Percentiles rank a stretch among this genome's conserved stretches.
Evolutionary conservation across 2,113 vertebrate species (phyloP).

Genomic region (Heptranchias perlo): DNA sequence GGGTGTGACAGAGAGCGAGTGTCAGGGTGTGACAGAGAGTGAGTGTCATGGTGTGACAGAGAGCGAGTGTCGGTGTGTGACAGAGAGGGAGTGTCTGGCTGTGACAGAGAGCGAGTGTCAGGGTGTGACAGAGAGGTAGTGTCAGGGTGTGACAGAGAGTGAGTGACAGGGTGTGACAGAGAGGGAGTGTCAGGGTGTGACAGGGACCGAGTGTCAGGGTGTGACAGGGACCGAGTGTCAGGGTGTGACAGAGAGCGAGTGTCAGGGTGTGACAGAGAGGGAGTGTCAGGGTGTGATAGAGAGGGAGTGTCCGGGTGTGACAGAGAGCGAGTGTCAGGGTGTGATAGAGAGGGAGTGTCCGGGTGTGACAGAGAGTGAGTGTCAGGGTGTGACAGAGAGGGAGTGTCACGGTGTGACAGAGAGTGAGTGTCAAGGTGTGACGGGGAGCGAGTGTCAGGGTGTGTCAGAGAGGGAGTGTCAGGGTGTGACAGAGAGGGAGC

Average conservation of each 20-base stretch:
- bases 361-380: background rate
- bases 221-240: background rate
- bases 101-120: background rate
- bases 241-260: background rate
- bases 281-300: background rate
- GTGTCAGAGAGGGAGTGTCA: background rate
- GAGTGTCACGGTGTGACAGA: no score
- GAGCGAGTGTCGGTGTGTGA: background rate
- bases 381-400: background rate
- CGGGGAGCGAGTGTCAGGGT: no score
- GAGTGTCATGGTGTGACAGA: conserved; percentile 53
- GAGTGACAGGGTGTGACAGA: background rate
- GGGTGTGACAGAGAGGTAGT: background rate
- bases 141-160: background rate
- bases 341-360: no score
- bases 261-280: background rate
- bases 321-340: background rate
- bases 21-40: background rate
- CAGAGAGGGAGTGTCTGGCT: background rate
- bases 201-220: no score
- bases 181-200: background rate
- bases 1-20: background rate
- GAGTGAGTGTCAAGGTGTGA: background rate
- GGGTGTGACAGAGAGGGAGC: background rate
- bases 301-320: no score